Evolutionary conservation across 1,140 invertebrate genomes (phyloP).

Genomic region (Scaptomyza hsui): DNA sequence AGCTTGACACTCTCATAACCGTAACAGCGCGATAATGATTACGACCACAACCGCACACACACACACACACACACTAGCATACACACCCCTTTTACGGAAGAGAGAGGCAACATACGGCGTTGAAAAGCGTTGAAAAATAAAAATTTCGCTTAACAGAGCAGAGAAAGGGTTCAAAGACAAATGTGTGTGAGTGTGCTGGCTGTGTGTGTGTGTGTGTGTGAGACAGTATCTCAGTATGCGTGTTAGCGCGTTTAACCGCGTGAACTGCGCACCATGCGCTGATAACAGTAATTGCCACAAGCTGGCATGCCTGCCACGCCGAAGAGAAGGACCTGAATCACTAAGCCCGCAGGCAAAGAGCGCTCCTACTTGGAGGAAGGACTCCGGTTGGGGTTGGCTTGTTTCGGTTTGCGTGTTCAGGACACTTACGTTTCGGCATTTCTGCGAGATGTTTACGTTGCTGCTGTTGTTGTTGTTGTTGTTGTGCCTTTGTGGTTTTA

Average conservation of each 20-base stretch:
- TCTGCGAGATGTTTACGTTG: slow-evolving; percentile 58
- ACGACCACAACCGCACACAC: slow-evolving; percentile 47
- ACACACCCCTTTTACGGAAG: too few relatives aligned
- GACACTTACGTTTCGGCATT: slow-evolving; percentile 70
- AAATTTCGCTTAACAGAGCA: slow-evolving; percentile 61
- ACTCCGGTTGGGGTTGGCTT: slow-evolving; percentile 42
- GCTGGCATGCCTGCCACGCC: slow-evolving; percentile 60
- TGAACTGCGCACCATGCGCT: slow-evolving; percentile 77
- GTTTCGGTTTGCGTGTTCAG: slow-evolving; percentile 62
- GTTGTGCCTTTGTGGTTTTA: slow-evolving; percentile 70
- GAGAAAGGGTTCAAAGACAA: slow-evolving; percentile 74
- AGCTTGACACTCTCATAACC: slow-evolving; percentile 82
- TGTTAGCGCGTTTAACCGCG: slow-evolving; percentile 79
- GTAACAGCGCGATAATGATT: slow-evolving; percentile 82
- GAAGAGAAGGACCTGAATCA: slow-evolving; percentile 45
- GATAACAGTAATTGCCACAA: slow-evolving; percentile 83
- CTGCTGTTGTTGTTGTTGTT: slow-evolving; percentile 12
- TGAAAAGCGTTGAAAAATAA: slow-evolving; percentile 70
- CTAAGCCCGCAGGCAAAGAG: slow-evolving; percentile 31
- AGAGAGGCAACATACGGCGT: slow-evolving; percentile 73
- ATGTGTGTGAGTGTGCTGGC: slow-evolving; percentile 16
- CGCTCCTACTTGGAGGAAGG: not conserved
- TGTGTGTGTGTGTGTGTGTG: slow-evolving; percentile 25
- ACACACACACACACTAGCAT: slow-evolving; percentile 22
- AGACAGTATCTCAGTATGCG: slow-evolving; percentile 58